Conservation (phyloP, 2,113 vertebrate genomes). For the Pomatorhinus ruficollis region DNA sequence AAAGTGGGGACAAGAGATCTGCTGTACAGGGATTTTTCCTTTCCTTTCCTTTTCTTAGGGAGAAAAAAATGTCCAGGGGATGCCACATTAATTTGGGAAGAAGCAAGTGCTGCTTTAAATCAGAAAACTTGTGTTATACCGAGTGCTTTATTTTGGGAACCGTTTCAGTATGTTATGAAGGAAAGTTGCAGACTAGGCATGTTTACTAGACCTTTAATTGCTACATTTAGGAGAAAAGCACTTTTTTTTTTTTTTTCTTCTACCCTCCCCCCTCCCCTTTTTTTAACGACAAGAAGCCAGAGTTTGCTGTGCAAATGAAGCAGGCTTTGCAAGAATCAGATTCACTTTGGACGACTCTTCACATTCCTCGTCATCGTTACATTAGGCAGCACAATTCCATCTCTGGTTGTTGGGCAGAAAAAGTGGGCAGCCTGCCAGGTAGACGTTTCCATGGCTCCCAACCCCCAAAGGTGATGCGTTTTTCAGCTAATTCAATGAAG, state of each 20-base stretch:
- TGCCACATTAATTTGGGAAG: neutral
- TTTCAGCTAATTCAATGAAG: constrained; percentile 86
- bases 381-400: constrained; percentile 85
- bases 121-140: constrained; percentile 28
- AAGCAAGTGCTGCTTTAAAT: constrained; percentile 33
- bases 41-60: neutral
- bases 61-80: neutral
- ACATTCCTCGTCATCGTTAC: constrained; percentile 87
- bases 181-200: constrained; percentile 71
- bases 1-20: neutral
- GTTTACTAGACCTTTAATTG: constrained; percentile 74
- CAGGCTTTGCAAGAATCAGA: constrained; percentile 83
- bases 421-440: constrained; percentile 93
- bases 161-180: constrained; percentile 60
- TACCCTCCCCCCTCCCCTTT: neutral
- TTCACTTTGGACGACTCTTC: constrained; percentile 87
- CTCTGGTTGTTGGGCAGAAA: constrained; percentile 83
- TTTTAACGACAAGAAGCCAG: constrained; percentile 76
- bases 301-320: constrained; percentile 81
- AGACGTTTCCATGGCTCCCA: constrained; percentile 96
- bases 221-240: constrained; percentile 66
- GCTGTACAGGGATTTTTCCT: neutral
- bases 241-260: neutral
- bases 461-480: constrained; percentile 90
- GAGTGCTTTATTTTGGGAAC: constrained; percentile 58